Evolutionary conservation across 2,888 invertebrate genomes (phyloP).

Genomic region (Dolichopus griseipennis): DNA sequence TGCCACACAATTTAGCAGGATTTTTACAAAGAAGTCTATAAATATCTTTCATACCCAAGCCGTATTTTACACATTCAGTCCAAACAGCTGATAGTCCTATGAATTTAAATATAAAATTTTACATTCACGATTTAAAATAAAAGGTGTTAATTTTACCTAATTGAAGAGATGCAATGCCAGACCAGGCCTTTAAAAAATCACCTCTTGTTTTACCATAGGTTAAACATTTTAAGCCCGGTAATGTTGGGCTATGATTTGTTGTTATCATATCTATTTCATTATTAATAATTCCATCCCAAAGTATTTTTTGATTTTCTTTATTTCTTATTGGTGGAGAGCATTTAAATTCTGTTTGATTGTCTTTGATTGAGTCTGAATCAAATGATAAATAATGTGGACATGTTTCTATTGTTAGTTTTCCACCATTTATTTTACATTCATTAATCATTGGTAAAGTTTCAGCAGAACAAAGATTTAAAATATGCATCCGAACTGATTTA

Average conservation of each 20-base stretch:
- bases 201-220: conserved; percentile 43
- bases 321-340: conserved; percentile 64
- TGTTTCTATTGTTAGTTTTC: conserved; percentile 59
- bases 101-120: background rate
- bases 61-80: conserved; percentile 52
- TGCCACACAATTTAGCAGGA: conserved; percentile 55
- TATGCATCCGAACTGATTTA: conserved; percentile 51
- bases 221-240: conserved; percentile 51
- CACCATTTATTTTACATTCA: conserved; percentile 44
- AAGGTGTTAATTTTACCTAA: conserved; percentile 45
- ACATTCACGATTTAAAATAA: background rate
- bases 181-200: conserved; percentile 62
- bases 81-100: conserved; percentile 58
- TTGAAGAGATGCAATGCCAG: conserved; percentile 64
- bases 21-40: conserved; percentile 51
- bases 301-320: conserved; percentile 50
- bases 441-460: conserved; percentile 51
- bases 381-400: conserved; percentile 64
- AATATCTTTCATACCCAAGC: conserved; percentile 48
- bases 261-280: conserved; percentile 55
- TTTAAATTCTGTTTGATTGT: conserved; percentile 58
- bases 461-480: conserved; percentile 59
- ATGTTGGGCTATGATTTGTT: conserved; percentile 62
- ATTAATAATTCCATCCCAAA: conserved; percentile 55
- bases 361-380: conserved; percentile 54